A percentile compares a stretch with the other conserved stretches of the same genome.
Evolutionary conservation across 2,113 vertebrate genomes (phyloP).

Genomic region (Nannospalax galili): DNA sequence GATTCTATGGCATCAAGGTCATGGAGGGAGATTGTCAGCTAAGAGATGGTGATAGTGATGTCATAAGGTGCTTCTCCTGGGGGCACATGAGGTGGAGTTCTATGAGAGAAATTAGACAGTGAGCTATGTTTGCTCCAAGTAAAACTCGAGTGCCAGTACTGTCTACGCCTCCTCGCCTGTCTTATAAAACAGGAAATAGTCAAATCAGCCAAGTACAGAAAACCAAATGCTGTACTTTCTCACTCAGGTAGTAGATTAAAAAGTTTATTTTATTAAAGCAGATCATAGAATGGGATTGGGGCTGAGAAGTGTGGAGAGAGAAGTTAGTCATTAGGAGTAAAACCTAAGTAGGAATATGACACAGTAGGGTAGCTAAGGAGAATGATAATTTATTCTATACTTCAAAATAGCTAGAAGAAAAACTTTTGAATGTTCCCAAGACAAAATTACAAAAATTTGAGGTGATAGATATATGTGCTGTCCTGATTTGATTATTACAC

Average conservation of each 20-base stretch:
- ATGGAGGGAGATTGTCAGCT: background rate
- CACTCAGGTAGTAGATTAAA: background rate
- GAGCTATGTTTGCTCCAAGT: no score
- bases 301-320: no score
- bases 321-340: background rate
- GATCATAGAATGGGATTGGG: background rate
- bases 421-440: background rate
- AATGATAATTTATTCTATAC: background rate
- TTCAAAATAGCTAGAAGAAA: background rate
- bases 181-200: background rate
- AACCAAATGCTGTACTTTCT: background rate
- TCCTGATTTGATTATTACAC: no score
- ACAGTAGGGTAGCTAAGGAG: background rate
- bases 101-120: background rate
- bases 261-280: background rate
- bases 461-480: background rate
- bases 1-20: background rate
- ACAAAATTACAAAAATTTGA: background rate
- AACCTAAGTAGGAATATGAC: background rate
- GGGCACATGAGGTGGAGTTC: background rate
- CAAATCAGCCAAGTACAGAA: background rate
- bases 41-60: background rate
- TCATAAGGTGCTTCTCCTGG: background rate
- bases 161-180: background rate
- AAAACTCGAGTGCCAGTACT: accelerated